Base-by-base conservation (phyloP, 2,113 vertebrate genomes). In the Tyto alba region DNA sequence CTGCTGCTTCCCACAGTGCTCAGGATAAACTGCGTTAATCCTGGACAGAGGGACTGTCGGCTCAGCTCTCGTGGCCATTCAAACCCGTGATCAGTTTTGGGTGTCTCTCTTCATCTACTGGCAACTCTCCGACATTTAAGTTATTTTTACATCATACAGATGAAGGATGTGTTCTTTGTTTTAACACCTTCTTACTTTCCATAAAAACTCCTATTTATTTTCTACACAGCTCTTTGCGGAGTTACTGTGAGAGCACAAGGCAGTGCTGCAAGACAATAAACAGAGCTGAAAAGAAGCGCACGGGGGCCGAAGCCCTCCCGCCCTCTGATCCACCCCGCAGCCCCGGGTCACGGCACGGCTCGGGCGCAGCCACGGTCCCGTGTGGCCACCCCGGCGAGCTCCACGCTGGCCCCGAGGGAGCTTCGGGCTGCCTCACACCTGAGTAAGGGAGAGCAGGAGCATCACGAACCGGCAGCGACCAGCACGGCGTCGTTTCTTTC, bases 351-450 rank as follows among this genome's bases (percentile, higher is more conserved):
- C 56, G 15, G 36, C 53, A 66, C 30, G 7, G 1, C 32, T 77
- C 2, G 0, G 2, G 1, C 17, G 3, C 0, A 0, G 43, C 34
- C 0, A 0, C 23, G n/a, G n/a, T n/a, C n/a, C n/a, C n/a, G n/a
- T n/a, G n/a, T n/a, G n/a, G n/a, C n/a, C n/a, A n/a, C n/a, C n/a
- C n/a, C n/a, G n/a, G n/a, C n/a, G n/a, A n/a, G n/a, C n/a, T n/a
- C n/a, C n/a, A n/a, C n/a, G n/a, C n/a, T n/a, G n/a, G n/a, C n/a
- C n/a, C n/a, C n/a, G n/a, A n/a, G n/a, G n/a, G n/a, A n/a, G n/a
- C n/a, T n/a, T n/a, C n/a, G n/a, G n/a, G n/a, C n/a, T n/a, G 71
- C 47, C 66, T 62, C 0, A 0, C 1, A 1, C 4, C 1, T 4
- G 12, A 47, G 5, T 0, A 1, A 68, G 23, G 41, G 19, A 73